These are phyloP conservation scores for Epiperipatus broadwayi DNA, from an alignment of 2,888 invertebrate species.

Conservation along the genomic window DNA sequence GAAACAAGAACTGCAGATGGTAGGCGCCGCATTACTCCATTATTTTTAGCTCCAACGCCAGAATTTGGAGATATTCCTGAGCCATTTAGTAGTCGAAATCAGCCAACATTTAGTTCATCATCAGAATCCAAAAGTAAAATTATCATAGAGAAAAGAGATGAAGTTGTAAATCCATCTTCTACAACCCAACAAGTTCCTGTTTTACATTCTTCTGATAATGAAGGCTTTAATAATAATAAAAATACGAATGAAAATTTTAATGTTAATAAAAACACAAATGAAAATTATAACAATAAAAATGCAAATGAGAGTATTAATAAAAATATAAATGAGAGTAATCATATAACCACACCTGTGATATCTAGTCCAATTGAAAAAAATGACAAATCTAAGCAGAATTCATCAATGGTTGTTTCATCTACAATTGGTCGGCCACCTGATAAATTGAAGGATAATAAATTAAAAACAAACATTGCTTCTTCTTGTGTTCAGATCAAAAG, in stretches of 20 bases:
- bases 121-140: constrained; percentile 60
- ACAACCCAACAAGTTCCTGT: no score
- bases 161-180: constrained; percentile 31
- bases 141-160: constrained; percentile 52
- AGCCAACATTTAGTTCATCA: constrained; percentile 46
- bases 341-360: no score
- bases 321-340: no score
- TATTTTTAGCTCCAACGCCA: constrained; percentile 58
- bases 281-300: neutral
- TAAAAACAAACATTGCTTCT: no score
- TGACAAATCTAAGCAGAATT: no score
- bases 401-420: no score
- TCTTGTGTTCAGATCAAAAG: no score
- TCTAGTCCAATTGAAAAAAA: no score
- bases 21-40: constrained; percentile 82
- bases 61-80: constrained; percentile 33
- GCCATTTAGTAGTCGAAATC: constrained; percentile 19
- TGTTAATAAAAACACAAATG: constrained; percentile 19
- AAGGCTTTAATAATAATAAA: constrained; percentile 11
- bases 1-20: constrained; percentile 87
- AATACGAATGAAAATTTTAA: constrained; percentile 19
- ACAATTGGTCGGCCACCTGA: no score
- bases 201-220: constrained; percentile 8
- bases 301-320: neutral
- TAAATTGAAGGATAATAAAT: no score